Conservation (phyloP, 2,888 invertebrate genomes). For the Dusona sp. region DNA sequence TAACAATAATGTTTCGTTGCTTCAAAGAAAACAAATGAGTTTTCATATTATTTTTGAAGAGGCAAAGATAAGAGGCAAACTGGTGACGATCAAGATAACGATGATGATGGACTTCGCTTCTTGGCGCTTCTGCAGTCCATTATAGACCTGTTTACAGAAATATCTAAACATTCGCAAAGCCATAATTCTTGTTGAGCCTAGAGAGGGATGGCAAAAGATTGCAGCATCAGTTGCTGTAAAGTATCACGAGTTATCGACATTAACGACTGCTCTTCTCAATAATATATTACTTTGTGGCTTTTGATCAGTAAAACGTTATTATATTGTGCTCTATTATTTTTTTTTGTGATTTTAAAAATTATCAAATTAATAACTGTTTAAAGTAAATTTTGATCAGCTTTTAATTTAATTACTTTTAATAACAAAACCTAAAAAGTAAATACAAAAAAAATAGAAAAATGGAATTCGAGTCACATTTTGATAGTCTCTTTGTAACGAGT, state of each 20-base stretch:
- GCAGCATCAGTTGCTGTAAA: conserved; percentile 61
- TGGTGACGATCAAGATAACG: conserved; percentile 36
- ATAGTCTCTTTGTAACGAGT: neutral
- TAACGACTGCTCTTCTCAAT: conserved; percentile 67
- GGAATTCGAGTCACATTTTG: neutral
- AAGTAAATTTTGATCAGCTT: neutral
- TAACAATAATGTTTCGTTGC: neutral
- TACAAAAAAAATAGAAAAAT: no score
- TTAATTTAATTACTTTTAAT: neutral
- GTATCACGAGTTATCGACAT: conserved; percentile 69
- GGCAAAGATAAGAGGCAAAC: conserved; percentile 23
- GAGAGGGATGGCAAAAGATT: conserved; percentile 36
- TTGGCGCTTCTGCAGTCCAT: conserved; percentile 84
- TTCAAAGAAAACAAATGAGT: neutral
- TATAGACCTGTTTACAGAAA: conserved; percentile 83
- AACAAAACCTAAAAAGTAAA: neutral
- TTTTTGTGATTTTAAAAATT: neutral
- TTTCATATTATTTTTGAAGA: neutral
- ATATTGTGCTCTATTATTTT: neutral
- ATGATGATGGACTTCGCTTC: conserved; percentile 53
- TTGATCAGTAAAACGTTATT: conserved; percentile 59
- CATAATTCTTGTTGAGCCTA: conserved; percentile 76
- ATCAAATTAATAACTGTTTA: neutral
- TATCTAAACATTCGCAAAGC: conserved; percentile 82
- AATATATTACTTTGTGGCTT: conserved; percentile 75